Evolutionary conservation across 1,140 invertebrate genomes (phyloP), one percentile per base, ranked within the genome.

Genomic region (Bombus turneri): DNA sequence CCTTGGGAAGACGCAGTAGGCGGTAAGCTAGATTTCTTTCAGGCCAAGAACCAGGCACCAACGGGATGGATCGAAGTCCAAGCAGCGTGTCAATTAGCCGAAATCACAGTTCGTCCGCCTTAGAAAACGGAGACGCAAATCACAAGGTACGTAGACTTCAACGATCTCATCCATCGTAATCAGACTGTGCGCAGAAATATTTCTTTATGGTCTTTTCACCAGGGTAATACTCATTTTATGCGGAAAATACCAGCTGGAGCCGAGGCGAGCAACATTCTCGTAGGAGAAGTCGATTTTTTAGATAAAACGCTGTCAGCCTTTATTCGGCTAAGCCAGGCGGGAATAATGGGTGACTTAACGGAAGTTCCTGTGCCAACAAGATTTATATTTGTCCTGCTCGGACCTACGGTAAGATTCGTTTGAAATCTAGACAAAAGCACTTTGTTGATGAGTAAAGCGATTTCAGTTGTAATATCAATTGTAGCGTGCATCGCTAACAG

Each of bases 241-340:
- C 96, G 98, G 66, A 99, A 99, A 96, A 99, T 99, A 92, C 99
- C 99, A n/a, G 96, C 97, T 0, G 99, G 98, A 37, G 98, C 99
- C 1, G 99, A 99, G 95, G 98, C 99, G 4, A 98, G 98, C 74
- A 99, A 99, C 94, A 99, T 99, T 91, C 95, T 99, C 18, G 98
- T 99, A 2, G 99, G 99, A 18, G 99, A 99, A 96, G 98, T 99
- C 8, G 98, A 99, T 94, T 99, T 99, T 94, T 96, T 99, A 39
- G 97, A 98, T 78, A 98, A 98, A 92, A 97, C 98, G 1, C 94
- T 99, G 71, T 98, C 98, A 82, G 99, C 98, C 18, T 99, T 99
- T 94, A 97, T 99, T 76, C 96, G 99, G 74, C 96, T 99, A 22
- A 98, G 97, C 92, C 97, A 98, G 87, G 98, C 98, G 18, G 96